phyloP scores from a whole-genome alignment of 2,797 vertebrate species.

The Antrozous pallidus region DNA sequence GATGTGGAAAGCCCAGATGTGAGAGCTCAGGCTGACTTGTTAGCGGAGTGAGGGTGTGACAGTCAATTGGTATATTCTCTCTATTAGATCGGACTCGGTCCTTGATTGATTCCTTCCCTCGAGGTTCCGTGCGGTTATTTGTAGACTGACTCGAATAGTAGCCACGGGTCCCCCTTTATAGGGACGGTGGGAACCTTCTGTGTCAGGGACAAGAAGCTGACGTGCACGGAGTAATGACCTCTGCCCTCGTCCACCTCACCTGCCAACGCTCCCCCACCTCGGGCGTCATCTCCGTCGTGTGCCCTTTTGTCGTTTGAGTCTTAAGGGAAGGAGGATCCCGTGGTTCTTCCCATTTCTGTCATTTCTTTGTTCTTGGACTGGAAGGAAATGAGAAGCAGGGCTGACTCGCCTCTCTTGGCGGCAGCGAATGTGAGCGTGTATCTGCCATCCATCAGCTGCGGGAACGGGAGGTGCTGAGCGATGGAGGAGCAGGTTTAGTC shows the following conservation, averaged over 20 bases:
- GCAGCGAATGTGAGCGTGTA: constrained; percentile 52
- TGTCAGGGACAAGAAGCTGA: constrained; percentile 75
- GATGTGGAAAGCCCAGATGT: no score
- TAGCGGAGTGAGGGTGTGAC: no score
- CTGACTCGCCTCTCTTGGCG: constrained; percentile 61
- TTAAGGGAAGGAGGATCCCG: constrained; percentile 53
- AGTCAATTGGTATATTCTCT: no score
- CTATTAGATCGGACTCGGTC: no score
- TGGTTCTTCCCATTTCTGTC: neutral
- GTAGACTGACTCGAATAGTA: constrained; percentile 77
- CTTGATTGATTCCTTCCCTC: no score
- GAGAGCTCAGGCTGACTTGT: no score
- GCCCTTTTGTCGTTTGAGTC: constrained; percentile 53
- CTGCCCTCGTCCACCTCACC: constrained; percentile 67
- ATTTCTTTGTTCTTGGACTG: constrained; percentile 55
- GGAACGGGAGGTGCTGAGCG: constrained; percentile 82
- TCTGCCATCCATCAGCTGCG: constrained; percentile 80
- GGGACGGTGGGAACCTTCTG: constrained; percentile 65
- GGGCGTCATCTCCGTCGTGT: constrained; percentile 52
- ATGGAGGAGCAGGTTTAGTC: constrained; percentile 82
- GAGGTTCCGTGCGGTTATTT: constrained; percentile 67
- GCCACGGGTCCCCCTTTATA: constrained; percentile 76
- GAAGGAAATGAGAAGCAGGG: constrained; percentile 76
- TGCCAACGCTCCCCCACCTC: constrained; percentile 23
- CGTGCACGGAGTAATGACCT: constrained; percentile 75